These are phyloP conservation scores for Orchesellides sinensis DNA, from an alignment of 2,888 invertebrate species.

Conservation along the genomic window DNA sequence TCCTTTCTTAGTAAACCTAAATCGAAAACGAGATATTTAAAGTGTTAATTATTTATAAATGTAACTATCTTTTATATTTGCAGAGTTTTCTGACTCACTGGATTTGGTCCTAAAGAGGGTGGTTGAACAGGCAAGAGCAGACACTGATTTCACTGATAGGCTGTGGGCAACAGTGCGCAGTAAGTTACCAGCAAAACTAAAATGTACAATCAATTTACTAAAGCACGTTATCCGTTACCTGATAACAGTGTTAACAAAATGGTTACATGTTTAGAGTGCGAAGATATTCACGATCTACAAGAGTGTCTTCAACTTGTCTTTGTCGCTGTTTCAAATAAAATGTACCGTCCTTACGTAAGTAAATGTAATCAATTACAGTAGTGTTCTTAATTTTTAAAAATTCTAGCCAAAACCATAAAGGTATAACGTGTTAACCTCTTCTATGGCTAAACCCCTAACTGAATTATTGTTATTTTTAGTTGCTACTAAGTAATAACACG, in stretches of 20 bases:
- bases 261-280: too few species aligned
- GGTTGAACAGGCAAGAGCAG: slow-evolving; percentile 58
- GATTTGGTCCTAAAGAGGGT: slow-evolving; percentile 65
- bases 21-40: neutral
- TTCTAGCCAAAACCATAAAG: too few species aligned
- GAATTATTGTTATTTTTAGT: slow-evolving; percentile 47
- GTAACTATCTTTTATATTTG: neutral
- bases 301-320: neutral
- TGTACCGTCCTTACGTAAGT: slow-evolving; percentile 73
- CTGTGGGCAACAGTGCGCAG: slow-evolving; percentile 69
- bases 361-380: too few species aligned
- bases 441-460: too few species aligned
- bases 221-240: too few species aligned
- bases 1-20: neutral
- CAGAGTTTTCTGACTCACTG: slow-evolving; percentile 70
- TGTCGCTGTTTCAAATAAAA: slow-evolving; percentile 64
- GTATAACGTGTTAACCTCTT: too few species aligned
- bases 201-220: too few species aligned
- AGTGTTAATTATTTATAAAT: neutral
- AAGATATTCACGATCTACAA: too few species aligned
- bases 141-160: slow-evolving; percentile 71
- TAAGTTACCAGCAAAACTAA: slow-evolving; percentile 32
- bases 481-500: slow-evolving; percentile 69
- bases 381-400: too few species aligned
- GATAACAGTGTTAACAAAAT: too few species aligned